A percentile compares a stretch with the other conserved stretches of the same genome.
Conservation (phyloP, 2,113 vertebrate genomes). For the Gymnobelideus leadbeateri region DNA sequence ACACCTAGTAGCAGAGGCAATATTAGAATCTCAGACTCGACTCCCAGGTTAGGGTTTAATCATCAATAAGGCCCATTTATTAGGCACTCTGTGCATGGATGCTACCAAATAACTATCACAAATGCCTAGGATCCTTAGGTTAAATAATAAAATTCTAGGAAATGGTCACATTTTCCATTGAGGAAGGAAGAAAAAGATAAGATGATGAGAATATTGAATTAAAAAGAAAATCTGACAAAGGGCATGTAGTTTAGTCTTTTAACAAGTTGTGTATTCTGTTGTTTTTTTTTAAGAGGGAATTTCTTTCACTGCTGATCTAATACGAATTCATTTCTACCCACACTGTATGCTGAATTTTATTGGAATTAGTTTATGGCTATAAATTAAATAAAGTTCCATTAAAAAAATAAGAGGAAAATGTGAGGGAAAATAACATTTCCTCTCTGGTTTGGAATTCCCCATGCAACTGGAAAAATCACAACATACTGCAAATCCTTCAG, state of each 20-base stretch:
- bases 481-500: not conserved
- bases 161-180: slow-evolving; percentile 36
- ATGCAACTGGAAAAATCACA: slow-evolving; percentile 45
- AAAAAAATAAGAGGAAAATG: not conserved
- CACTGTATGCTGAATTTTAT: slow-evolving; percentile 10
- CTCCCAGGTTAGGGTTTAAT: not conserved
- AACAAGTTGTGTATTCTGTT: not conserved
- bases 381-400: slow-evolving; percentile 43
- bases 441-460: slow-evolving; percentile 36
- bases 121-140: not conserved
- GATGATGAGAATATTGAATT: not conserved
- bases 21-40: not conserved
- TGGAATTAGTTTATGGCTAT: not conserved
- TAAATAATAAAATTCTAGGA: slow-evolving; percentile 44
- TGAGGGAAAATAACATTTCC: not conserved
- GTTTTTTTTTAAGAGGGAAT: slow-evolving; percentile 8
- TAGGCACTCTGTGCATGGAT: not conserved
- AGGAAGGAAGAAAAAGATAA: slow-evolving; percentile 47
- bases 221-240: not conserved
- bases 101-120: not conserved
- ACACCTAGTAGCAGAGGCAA: not conserved
- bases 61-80: not conserved
- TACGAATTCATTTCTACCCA: slow-evolving; percentile 44
- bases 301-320: slow-evolving; percentile 40
- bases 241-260: slow-evolving; percentile 3